Percentiles rank a stretch among this genome's conserved stretches.
These are phyloP conservation scores for Lampropteryx suffumata DNA, from an alignment of 2,888 invertebrate species.

Conservation along the genomic window DNA sequence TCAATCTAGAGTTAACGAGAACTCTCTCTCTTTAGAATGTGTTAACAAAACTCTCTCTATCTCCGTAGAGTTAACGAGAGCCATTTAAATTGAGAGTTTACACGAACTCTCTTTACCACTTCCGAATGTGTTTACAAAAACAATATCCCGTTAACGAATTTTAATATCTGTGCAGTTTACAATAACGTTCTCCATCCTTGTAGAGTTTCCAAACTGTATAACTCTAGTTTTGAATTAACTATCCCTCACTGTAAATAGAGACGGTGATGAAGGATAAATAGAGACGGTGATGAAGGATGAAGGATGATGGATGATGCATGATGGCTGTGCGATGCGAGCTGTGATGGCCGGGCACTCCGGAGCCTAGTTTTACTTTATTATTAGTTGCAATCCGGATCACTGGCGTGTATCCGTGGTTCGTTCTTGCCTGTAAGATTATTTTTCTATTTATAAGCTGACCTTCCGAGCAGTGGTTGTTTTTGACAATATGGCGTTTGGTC, in stretches of 20 bases:
- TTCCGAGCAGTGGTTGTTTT: slow-evolving; percentile 3
- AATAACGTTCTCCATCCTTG: neutral
- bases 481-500: slow-evolving; percentile 1
- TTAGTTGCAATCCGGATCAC: slow-evolving; percentile 7
- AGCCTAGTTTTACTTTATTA: slow-evolving; percentile 12
- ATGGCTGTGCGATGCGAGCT: slow-evolving; percentile 27
- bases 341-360: slow-evolving; percentile 22
- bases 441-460: neutral
- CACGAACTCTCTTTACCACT: neutral
- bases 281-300: slow-evolving; percentile 24
- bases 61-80: neutral
- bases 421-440: slow-evolving; percentile 16
- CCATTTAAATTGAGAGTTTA: no score
- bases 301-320: slow-evolving; percentile 14
- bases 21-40: neutral
- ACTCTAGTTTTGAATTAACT: no score
- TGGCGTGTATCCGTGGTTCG: neutral
- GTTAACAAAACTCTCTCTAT: neutral
- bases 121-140: slow-evolving; percentile 1
- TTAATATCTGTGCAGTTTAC: neutral
- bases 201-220: slow-evolving; percentile 1
- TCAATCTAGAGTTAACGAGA: neutral
- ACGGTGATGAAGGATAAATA: slow-evolving; percentile 24
- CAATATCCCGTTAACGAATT: no score
- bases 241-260: slow-evolving; percentile 19